Base-by-base conservation (phyloP, 2,797 vertebrate genomes). In the Jordanella pulchra region DNA sequence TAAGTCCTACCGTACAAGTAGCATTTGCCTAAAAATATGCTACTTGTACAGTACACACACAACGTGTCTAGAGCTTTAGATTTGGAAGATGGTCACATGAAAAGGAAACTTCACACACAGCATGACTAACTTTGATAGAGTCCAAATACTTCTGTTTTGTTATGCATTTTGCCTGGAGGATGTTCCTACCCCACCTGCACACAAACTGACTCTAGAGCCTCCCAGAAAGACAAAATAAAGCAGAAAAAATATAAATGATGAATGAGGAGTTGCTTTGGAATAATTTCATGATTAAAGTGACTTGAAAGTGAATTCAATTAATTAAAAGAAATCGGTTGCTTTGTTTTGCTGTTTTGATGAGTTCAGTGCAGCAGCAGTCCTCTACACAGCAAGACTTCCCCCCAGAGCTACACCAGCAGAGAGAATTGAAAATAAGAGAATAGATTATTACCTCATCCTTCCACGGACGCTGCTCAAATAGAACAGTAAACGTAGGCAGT, bases 101-200 rank as follows among this genome's bases (percentile, higher is more conserved):
- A 60, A 32, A 53, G 18, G 47, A 47, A 48, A 18, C 44, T 39
- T 45, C 42, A 69, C 63, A 60, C 56, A 12, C 71, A 83, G 66
- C 60, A 75, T 39, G 67, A 77, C 66, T 78, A 75, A 75, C 67
- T 86, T 84, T 77, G 14, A 66, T 64, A 72, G 42, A 81, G 72
- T 83, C 80, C 64, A 80, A 83, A 75, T 74, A 81, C 73, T 32
- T 79, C 78, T 72, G 78, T 67, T 77, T 64, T 69, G 73, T 71
- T 66, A 21, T 70, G 71, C 35, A 17, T 73, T 39, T 80, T 58
- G 65, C 73, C 71, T 4, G 1, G 27, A 44, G 73, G 66, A 72
- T 55, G 60, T n/a, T 58, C 69, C 64, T n/a, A 50, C 23, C 42
- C 25, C 1, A 51, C 6, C 32, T 13, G 45, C n/a, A 48, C 35